Conservation (phyloP, 35 echinoderm and acorn worm genomes). For the Nesometra sesokonis region DNA sequence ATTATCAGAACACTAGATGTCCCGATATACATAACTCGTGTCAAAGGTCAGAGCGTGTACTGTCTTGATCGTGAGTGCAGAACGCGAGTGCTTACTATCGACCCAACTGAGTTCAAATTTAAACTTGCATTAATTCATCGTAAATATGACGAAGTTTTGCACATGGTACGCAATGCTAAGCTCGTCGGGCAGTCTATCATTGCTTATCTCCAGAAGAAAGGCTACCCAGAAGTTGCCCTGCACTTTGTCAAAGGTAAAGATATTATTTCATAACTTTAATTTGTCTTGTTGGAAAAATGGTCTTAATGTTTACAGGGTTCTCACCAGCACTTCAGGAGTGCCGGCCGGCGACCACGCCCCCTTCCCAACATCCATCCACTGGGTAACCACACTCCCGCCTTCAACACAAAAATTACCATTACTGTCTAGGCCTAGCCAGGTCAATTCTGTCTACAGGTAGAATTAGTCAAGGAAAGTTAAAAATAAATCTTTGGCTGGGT, state of each 20-base stretch:
- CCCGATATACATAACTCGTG: conserved; percentile 88
- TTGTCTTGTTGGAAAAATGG: too few species aligned
- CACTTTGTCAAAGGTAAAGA: conserved; percentile 82
- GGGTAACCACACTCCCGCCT: too few species aligned
- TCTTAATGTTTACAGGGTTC: too few species aligned
- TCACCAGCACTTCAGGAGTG: too few species aligned
- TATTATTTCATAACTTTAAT: too few species aligned
- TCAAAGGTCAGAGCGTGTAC: conserved; percentile 94
- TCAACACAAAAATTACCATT: too few species aligned
- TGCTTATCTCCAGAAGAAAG: conserved; percentile 97
- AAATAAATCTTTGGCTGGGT: too few species aligned
- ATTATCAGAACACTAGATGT: conserved; percentile 92
- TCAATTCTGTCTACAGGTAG: too few species aligned
- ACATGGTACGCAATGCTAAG: conserved; percentile 94
- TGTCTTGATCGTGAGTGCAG: conserved; percentile 92
- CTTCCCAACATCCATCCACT: too few species aligned
- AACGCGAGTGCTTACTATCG: conserved; percentile 80
- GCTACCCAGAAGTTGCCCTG: conserved; percentile 90
- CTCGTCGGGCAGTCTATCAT: conserved; percentile 97
- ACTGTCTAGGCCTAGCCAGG: too few species aligned
- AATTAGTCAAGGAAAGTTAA: too few species aligned
- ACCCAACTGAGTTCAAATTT: conserved; percentile 85
- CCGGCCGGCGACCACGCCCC: too few species aligned
- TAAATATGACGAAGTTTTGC: conserved; percentile 94
- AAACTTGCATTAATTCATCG: conserved; percentile 88